phyloP scores from a whole-genome alignment of 2,888 invertebrate species.

The Leptopilina drosophilae region DNA sequence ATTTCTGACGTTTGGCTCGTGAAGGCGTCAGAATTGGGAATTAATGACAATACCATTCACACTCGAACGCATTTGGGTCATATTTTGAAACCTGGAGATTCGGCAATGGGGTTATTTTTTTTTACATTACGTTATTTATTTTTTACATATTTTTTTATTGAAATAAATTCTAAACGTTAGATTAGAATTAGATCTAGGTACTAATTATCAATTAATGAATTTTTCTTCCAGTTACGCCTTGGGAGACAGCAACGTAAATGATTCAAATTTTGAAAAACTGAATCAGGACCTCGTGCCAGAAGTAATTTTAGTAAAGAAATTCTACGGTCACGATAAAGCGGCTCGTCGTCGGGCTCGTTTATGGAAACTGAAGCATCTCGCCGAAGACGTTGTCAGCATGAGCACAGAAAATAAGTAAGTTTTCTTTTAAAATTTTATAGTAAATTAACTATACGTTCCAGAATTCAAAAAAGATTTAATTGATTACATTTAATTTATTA shows the following conservation, averaged over 20 bases:
- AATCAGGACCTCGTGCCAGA: slow-evolving; percentile 86
- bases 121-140: too few relatives aligned
- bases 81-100: slow-evolving; percentile 94
- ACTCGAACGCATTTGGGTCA: slow-evolving; percentile 96
- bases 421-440: slow-evolving; percentile 42
- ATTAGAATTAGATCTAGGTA: not conserved
- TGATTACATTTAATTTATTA: too few relatives aligned
- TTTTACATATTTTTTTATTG: not conserved
- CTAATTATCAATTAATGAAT: not conserved
- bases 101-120: slow-evolving; percentile 93
- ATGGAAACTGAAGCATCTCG: slow-evolving; percentile 96
- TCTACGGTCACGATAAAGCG: slow-evolving; percentile 84
- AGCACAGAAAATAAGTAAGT: slow-evolving; percentile 82
- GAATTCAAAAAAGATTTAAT: too few relatives aligned
- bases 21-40: slow-evolving; percentile 90
- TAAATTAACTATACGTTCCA: not conserved
- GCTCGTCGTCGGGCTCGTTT: slow-evolving; percentile 85
- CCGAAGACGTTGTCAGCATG: slow-evolving; percentile 81
- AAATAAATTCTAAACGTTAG: too few relatives aligned
- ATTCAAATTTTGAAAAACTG: slow-evolving; percentile 91
- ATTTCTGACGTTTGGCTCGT: slow-evolving; percentile 97
- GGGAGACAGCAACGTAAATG: slow-evolving; percentile 94
- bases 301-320: slow-evolving; percentile 96
- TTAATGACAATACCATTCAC: slow-evolving; percentile 89
- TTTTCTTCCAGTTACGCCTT: slow-evolving; percentile 86